phyloP scores from a whole-genome alignment of 2,113 vertebrate species.

The Marmota monax region DNA sequence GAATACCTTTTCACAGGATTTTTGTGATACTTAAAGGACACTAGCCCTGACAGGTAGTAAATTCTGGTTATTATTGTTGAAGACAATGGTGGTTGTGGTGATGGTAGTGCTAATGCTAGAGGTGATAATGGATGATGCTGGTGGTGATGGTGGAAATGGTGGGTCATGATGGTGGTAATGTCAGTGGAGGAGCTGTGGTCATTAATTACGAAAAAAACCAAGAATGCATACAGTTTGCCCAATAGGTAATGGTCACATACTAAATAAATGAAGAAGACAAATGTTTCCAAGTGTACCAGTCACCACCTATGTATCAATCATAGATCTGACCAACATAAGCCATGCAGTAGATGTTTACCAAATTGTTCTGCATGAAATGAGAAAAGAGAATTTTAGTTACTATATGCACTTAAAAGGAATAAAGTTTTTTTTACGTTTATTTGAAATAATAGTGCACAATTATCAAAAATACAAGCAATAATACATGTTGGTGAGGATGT shows the following conservation, averaged over 20 bases:
- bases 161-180: neutral
- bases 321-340: neutral
- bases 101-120: neutral
- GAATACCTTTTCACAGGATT: neutral
- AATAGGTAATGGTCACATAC: neutral
- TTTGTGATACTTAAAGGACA: neutral
- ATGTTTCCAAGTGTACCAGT: neutral
- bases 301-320: neutral
- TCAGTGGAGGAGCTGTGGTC: neutral
- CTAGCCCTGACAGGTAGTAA: neutral
- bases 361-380: neutral
- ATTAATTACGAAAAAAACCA: conserved; percentile 12
- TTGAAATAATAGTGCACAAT: neutral
- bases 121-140: neutral
- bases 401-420: neutral
- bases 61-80: neutral
- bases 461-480: too few species aligned
- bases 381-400: conserved; percentile 7
- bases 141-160: neutral
- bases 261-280: neutral
- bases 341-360: neutral
- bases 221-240: neutral
- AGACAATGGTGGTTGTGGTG: neutral
- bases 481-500: too few species aligned
- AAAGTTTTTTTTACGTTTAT: neutral